These are phyloP conservation scores for Zaprionus gabonicus DNA, from an alignment of 1,140 invertebrate genomes.

Conservation along the genomic window DNA sequence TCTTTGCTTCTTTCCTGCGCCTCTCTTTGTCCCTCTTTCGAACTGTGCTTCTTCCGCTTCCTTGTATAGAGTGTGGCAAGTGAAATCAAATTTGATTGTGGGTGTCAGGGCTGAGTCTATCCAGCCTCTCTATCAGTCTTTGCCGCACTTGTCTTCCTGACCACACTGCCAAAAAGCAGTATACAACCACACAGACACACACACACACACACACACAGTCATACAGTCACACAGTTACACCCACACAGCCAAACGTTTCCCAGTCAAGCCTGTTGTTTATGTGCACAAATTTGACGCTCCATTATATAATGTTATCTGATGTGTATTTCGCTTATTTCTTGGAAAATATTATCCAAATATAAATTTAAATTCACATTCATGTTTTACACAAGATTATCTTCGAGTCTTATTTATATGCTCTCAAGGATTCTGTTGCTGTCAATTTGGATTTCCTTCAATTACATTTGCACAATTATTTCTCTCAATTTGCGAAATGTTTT, in stretches of 20 bases:
- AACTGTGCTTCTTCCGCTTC: constrained; percentile 7
- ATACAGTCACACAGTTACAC: not conserved
- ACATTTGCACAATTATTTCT: not conserved
- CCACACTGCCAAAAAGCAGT: not conserved
- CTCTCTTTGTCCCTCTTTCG: not conserved
- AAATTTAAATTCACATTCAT: constrained; percentile 7
- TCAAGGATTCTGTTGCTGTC: not conserved
- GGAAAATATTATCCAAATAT: constrained; percentile 29
- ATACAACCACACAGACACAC: not conserved
- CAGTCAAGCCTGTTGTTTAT: constrained; percentile 17
- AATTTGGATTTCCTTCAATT: not conserved
- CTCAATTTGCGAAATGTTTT: not conserved
- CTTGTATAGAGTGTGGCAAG: constrained; percentile 35
- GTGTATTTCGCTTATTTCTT: not conserved
- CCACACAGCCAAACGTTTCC: not conserved
- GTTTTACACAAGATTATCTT: constrained; percentile 3
- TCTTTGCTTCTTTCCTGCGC: not conserved
- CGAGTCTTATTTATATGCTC: not conserved
- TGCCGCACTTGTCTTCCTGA: constrained; percentile 20
- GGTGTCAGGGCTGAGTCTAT: constrained; percentile 21
- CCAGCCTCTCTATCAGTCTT: constrained; percentile 12
- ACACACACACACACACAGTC: not conserved
- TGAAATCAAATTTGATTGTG: constrained; percentile 55
- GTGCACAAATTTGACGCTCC: constrained; percentile 37
- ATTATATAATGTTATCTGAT: constrained; percentile 38